These are phyloP conservation scores for Apodemus agrarius DNA, from an alignment of 2,797 vertebrate species.

Conservation along the genomic window DNA sequence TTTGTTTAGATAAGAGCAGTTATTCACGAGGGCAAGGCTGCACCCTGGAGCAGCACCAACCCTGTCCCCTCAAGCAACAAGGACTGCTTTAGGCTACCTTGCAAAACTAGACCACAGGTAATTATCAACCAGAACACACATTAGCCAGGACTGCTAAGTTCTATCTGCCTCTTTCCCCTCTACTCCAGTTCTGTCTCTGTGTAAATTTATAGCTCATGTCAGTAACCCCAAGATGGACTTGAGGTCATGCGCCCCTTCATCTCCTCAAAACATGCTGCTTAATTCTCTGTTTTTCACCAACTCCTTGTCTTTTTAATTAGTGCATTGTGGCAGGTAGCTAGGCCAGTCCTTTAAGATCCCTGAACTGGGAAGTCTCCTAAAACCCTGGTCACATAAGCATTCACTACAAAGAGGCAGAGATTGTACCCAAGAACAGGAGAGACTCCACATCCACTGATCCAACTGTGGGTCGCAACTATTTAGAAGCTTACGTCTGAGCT, in stretches of 20 bases:
- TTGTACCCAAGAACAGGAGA: neutral
- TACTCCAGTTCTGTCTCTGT: no score
- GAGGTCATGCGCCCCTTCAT: neutral
- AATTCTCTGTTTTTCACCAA: neutral
- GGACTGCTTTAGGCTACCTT: neutral
- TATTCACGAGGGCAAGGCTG: neutral
- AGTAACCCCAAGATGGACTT: neutral
- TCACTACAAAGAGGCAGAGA: neutral
- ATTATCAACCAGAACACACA: neutral
- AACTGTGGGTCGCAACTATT: neutral
- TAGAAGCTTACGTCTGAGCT: neutral
- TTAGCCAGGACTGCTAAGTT: neutral
- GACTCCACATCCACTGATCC: neutral
- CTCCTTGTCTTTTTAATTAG: neutral
- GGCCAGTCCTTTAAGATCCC: neutral
- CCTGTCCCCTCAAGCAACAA: neutral
- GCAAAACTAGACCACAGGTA: neutral
- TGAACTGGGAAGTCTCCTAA: neutral
- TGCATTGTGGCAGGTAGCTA: neutral
- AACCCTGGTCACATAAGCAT: neutral
- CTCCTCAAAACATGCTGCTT: neutral
- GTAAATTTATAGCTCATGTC: neutral
- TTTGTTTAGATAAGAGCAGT: neutral
- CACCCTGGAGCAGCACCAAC: no score
- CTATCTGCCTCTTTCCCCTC: no score